Evolutionary conservation across 2,888 invertebrate species (phyloP).

Genomic region (Chironomus tentans): DNA sequence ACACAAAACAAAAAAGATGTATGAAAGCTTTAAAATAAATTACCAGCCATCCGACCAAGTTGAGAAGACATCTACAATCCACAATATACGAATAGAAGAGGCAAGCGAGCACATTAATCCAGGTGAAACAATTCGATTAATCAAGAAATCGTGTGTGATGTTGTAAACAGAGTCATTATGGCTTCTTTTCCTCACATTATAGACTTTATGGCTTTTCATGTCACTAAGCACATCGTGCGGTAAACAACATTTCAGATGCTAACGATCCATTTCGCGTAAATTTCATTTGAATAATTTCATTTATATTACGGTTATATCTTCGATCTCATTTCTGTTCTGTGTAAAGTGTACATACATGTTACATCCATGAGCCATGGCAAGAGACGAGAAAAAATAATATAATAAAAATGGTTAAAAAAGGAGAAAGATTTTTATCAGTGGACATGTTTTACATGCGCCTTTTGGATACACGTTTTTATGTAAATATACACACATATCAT

Average conservation of each 20-base stretch:
- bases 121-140: constrained; percentile 20
- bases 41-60: neutral
- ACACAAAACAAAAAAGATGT: no score
- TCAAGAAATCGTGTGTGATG: constrained; percentile 1
- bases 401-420: no score
- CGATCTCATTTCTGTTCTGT: neutral
- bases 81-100: neutral
- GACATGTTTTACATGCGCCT: no score
- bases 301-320: neutral
- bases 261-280: neutral
- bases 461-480: no score
- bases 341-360: no score
- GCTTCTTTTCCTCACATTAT: neutral
- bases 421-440: no score
- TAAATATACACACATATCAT: no score
- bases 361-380: no score
- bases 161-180: constrained; percentile 13
- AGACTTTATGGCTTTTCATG: constrained; percentile 16
- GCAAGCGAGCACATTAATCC: neutral
- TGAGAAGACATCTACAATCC: neutral
- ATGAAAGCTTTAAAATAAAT: no score
- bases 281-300: neutral
- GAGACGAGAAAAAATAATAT: no score
- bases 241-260: neutral
- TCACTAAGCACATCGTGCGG: neutral